These are phyloP conservation scores for Drosophila mimetica DNA, from an alignment of 2,888 invertebrate species.

Conservation along the genomic window DNA sequence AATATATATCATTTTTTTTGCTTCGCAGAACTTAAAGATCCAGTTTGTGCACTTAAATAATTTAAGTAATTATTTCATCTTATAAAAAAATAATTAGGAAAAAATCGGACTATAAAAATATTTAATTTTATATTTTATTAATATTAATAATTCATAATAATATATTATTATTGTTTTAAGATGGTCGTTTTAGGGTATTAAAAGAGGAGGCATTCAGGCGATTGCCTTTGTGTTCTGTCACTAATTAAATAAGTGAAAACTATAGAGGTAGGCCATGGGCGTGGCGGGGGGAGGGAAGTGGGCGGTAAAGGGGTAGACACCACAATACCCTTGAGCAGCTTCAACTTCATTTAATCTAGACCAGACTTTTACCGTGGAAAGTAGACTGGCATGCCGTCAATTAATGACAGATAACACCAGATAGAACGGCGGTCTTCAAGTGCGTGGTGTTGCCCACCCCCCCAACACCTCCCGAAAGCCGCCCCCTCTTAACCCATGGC, in stretches of 20 bases:
- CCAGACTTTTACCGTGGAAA: constrained; percentile 4
- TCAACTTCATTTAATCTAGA: constrained; percentile 11
- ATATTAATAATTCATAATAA: too few relatives aligned
- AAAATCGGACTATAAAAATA: too few relatives aligned
- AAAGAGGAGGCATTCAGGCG: neutral
- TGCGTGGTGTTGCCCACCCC: constrained; percentile 16
- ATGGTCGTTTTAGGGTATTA: neutral
- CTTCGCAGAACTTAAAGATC: too few relatives aligned
- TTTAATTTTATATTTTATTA: too few relatives aligned
- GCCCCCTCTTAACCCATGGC: constrained; percentile 1
- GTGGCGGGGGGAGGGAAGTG: neutral
- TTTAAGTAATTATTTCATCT: too few relatives aligned
- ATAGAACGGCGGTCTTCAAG: constrained; percentile 19
- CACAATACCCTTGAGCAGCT: neutral
- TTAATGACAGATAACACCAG: constrained; percentile 25
- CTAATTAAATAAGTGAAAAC: neutral
- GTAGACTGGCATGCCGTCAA: constrained; percentile 4
- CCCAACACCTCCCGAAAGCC: neutral
- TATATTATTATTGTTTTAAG: too few relatives aligned
- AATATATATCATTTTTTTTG: too few relatives aligned
- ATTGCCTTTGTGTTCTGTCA: neutral
- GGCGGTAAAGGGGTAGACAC: neutral
- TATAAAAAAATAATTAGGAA: too few relatives aligned
- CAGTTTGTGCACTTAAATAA: too few relatives aligned
- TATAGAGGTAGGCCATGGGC: constrained; percentile 3